Percentiles rank a stretch among this genome's conserved stretches.
phyloP scores from a whole-genome alignment of 2,797 vertebrate species.

The Phalloptychus januarius region DNA sequence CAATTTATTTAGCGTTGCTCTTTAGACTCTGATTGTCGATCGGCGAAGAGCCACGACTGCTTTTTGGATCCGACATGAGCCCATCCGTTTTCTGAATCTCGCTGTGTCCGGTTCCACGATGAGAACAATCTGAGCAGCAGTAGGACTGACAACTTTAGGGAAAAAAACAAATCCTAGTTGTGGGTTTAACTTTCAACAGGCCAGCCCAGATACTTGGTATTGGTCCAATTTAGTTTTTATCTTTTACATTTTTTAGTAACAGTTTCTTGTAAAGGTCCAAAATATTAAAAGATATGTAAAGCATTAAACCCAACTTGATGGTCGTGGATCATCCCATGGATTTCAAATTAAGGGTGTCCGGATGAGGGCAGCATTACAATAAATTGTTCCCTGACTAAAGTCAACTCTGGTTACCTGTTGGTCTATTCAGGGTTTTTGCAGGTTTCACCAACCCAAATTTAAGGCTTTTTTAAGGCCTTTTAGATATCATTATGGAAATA shows the following conservation, averaged over 20 bases:
- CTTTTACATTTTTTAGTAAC: constrained; percentile 22
- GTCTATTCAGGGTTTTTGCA: background rate
- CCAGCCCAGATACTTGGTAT: constrained; percentile 24
- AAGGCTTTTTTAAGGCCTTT: too few species aligned
- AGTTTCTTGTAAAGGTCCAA: background rate
- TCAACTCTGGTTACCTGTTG: background rate
- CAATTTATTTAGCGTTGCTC: constrained; percentile 6
- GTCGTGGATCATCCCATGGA: background rate
- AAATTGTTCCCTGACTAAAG: background rate
- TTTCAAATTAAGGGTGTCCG: background rate
- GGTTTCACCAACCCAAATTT: background rate
- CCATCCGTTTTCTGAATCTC: constrained; percentile 2
- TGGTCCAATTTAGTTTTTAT: constrained; percentile 20
- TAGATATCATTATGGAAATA: too few species aligned
- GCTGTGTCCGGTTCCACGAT: background rate
- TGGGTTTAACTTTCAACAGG: constrained; percentile 39
- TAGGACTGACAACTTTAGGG: constrained; percentile 22
- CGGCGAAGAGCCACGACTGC: constrained; percentile 7
- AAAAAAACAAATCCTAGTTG: constrained; percentile 11
- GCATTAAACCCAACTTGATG: background rate
- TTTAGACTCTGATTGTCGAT: constrained; percentile 6
- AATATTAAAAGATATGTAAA: constrained; percentile 3
- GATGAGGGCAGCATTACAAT: background rate
- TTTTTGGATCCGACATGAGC: constrained; percentile 16
- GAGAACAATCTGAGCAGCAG: constrained; percentile 7